Evolutionary conservation across 2,888 invertebrate species (phyloP), one percentile per base, ranked within the genome.

Genomic region (Cenopis cana): DNA sequence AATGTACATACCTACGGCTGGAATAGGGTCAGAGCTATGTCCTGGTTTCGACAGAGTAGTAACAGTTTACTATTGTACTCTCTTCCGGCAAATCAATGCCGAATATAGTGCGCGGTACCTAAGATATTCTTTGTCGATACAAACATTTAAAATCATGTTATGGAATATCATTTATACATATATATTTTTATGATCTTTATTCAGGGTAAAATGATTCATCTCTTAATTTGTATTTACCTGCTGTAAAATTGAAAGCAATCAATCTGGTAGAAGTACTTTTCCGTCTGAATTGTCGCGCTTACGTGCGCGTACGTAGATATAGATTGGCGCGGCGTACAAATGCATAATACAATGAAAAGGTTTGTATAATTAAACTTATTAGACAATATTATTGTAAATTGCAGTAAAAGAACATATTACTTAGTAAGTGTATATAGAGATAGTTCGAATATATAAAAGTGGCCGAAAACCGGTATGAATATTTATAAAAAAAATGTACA

Each of bases 41-140:
- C 76, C 77, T 76, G 75, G 76, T 82, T 81, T 80, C 79, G 66
- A 77, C 80, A 81, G 52, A 54, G 52, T 77, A 77, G 76, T 77
- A 74, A 76, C 79, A 76, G 68, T 76, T 77, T 73, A 56, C 81
- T 72, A 82, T 83, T 82, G 80, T 82, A 74, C 73, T 77, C 82
- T 71, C 68, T 71, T 77, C 72, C 65, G 38, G 60, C 72, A 72
- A 77, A 76, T 75, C 65, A 73, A 74, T 75, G 73, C 73, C 46
- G 55, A 55, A 66, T 66, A 2, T 56, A 66, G 56, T 57, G 6
- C 64, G n/a, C 20, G 52, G 36, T 36, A 61, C 36, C 52, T 52
- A 52, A 33, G 36, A 36, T 14, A 54, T 64, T 24, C 33, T 46
- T 69, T 56, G 36, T 59, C 55, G 17, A 29, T 57, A 62, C 17